Evolutionary conservation across 2,113 vertebrate genomes (phyloP).

Genomic region (Zosterops borbonicus): DNA sequence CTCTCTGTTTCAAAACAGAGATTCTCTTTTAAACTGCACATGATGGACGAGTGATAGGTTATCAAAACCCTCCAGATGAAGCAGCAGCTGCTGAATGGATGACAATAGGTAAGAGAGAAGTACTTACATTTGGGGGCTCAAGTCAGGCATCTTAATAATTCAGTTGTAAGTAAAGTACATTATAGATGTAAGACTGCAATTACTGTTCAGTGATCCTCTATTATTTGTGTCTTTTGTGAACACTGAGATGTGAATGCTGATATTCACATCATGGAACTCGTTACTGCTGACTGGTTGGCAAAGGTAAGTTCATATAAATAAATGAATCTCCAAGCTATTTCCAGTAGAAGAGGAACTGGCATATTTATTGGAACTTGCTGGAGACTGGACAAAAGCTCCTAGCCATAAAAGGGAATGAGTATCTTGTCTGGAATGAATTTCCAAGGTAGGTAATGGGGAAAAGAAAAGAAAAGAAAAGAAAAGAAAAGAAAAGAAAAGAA

Average conservation of each 20-base stretch:
- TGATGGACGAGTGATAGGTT: not conserved
- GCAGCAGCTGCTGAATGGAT: not conserved
- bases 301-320: not conserved
- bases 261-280: not conserved
- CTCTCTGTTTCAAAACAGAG: not conserved
- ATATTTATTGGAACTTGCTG: not conserved
- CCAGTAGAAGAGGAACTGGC: not conserved
- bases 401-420: not conserved
- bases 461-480: accelerated
- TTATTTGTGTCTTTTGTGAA: not conserved
- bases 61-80: not conserved
- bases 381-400: not conserved
- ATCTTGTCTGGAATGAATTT: not conserved
- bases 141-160: not conserved
- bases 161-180: not conserved
- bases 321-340: not conserved
- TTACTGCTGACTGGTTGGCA: not conserved
- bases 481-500: accelerated
- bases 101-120: not conserved
- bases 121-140: not conserved
- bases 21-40: not conserved
- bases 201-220: not conserved
- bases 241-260: not conserved
- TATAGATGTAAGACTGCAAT: not conserved
- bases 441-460: accelerated